phyloP scores from a whole-genome alignment of 2,888 invertebrate genomes.

The Idaea straminata region DNA sequence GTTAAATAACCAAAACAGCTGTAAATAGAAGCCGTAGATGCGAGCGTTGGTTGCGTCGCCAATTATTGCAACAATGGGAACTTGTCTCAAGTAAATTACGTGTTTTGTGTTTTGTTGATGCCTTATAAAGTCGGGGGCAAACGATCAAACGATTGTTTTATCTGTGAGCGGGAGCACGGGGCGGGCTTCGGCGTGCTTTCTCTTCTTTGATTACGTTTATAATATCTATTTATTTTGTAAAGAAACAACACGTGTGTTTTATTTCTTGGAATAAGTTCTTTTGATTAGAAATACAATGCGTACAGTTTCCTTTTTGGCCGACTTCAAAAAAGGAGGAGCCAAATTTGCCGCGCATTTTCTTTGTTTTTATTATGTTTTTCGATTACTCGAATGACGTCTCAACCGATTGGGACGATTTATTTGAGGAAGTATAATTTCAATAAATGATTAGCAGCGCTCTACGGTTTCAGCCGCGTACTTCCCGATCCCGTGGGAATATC shows the following conservation, averaged over 20 bases:
- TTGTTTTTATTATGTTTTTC: too few relatives aligned
- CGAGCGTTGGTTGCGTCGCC: constrained; percentile 29
- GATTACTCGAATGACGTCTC: too few relatives aligned
- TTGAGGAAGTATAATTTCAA: too few relatives aligned
- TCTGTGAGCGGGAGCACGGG: constrained; percentile 19
- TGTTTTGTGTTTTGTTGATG: constrained; percentile 39
- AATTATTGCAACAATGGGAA: constrained; percentile 58
- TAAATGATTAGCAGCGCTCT: too few relatives aligned
- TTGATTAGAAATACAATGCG: not conserved
- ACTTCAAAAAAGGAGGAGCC: not conserved
- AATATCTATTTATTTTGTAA: constrained; percentile 19
- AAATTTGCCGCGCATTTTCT: too few relatives aligned
- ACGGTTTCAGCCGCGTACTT: too few relatives aligned
- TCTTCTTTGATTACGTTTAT: constrained; percentile 21
- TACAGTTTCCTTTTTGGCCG: not conserved
- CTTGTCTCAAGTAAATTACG: constrained; percentile 66
- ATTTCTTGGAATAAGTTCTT: not conserved
- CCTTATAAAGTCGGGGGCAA: constrained; percentile 54
- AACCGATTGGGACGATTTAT: too few relatives aligned
- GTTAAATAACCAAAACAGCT: not conserved
- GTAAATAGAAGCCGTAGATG: constrained; percentile 34
- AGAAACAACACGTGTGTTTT: not conserved
- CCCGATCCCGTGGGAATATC: too few relatives aligned
- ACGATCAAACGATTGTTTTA: constrained; percentile 34
- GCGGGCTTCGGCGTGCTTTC: constrained; percentile 18